A percentile compares a stretch with the other conserved stretches of the same genome.
Evolutionary conservation across 1,140 invertebrate genomes (phyloP).

Genomic region (Zaprionus inermis): DNA sequence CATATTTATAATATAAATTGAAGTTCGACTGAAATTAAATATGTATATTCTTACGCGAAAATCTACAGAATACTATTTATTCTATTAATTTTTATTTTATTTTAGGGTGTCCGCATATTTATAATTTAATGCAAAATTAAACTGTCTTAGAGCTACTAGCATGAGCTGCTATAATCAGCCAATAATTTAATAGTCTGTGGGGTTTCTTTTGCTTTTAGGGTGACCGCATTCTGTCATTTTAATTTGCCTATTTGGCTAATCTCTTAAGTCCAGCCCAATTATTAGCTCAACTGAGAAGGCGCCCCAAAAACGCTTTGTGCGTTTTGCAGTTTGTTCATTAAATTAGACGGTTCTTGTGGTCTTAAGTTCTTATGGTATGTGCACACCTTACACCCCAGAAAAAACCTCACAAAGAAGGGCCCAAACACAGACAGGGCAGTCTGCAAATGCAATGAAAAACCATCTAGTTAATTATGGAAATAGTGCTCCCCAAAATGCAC

Average conservation of each 20-base stretch:
- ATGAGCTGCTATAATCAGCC: too few species aligned
- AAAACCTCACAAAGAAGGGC: constrained; percentile 10
- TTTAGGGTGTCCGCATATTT: background rate
- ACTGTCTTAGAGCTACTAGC: too few species aligned
- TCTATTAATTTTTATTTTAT: background rate
- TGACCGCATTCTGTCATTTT: background rate
- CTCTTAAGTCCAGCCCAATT: background rate
- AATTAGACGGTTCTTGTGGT: constrained; percentile 8
- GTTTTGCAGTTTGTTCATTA: constrained; percentile 4
- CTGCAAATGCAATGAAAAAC: constrained; percentile 54
- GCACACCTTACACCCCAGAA: background rate
- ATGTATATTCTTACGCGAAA: too few species aligned
- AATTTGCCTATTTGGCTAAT: background rate
- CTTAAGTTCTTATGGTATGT: background rate
- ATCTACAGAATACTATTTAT: too few species aligned
- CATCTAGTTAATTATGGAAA: constrained; percentile 81
- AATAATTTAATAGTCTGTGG: too few species aligned
- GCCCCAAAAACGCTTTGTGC: background rate
- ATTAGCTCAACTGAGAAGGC: background rate
- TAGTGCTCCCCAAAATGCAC: constrained; percentile 68
- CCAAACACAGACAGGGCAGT: constrained; percentile 27
- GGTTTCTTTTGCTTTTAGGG: background rate
- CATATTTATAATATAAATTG: too few species aligned
- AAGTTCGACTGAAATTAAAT: too few species aligned
- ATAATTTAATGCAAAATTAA: too few species aligned